Percentiles rank a stretch among this genome's conserved stretches.
Conservation (phyloP, 2,113 vertebrate species). For the Marcusenius ussheri region DNA sequence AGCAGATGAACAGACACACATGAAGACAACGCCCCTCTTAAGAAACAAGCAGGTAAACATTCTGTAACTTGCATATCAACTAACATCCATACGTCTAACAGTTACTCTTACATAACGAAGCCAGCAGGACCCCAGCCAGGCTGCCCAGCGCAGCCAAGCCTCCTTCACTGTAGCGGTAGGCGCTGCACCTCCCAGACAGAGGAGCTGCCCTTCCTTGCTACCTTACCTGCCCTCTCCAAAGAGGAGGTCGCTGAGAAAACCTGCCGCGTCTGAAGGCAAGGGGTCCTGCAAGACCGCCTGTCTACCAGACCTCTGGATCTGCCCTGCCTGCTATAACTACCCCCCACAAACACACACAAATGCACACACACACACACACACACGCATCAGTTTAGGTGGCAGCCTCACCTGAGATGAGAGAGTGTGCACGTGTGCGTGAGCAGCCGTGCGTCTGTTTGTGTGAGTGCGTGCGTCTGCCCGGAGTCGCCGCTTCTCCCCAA, state of each 20-base stretch:
- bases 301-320: not conserved
- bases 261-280: not conserved
- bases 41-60: not conserved
- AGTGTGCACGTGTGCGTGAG: not conserved
- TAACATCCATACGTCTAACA: not conserved
- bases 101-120: not conserved
- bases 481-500: constrained; percentile 6
- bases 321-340: not conserved
- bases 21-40: not conserved
- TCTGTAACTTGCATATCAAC: not conserved
- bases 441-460: constrained; percentile 18
- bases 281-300: constrained; percentile 12
- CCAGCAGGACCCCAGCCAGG: not conserved
- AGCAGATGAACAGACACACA: not conserved
- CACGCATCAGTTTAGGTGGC: constrained; percentile 2
- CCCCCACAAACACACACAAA: not conserved
- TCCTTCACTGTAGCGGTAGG: not conserved
- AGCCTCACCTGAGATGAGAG: constrained; percentile 45
- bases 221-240: not conserved
- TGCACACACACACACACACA: not conserved
- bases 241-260: not conserved
- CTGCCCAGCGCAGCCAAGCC: not conserved
- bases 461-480: constrained; percentile 3
- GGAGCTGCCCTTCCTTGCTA: not conserved
- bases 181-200: not conserved